phyloP scores from a whole-genome alignment of 2,888 invertebrate genomes.

The Tridacna crocea region DNA sequence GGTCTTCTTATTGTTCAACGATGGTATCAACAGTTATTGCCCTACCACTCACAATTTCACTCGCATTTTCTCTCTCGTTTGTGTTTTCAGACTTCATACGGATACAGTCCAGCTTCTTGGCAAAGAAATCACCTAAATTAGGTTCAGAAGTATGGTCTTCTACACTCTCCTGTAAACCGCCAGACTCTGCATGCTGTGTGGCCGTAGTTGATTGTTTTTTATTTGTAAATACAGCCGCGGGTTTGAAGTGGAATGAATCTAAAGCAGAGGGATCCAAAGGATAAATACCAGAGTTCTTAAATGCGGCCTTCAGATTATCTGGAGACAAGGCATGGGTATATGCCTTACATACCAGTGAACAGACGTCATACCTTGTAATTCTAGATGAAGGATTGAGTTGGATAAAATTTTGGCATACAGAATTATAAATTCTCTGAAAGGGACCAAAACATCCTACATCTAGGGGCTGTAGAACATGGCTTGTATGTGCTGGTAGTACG shows the following conservation, averaged over 20 bases:
- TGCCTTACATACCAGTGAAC: slow-evolving; percentile 28
- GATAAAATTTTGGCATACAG: slow-evolving; percentile 28
- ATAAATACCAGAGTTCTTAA: slow-evolving; percentile 37
- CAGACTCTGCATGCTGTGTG: not conserved
- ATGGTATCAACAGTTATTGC: too few species aligned
- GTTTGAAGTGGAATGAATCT: not conserved
- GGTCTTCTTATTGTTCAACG: too few species aligned
- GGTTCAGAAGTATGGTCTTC: too few species aligned
- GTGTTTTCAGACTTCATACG: too few species aligned
- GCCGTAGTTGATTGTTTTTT: not conserved
- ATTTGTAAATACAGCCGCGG: not conserved
- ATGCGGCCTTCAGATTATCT: slow-evolving; percentile 29
- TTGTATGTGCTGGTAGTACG: slow-evolving; percentile 33
- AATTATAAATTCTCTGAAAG: slow-evolving; percentile 40
- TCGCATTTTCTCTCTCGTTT: too few species aligned
- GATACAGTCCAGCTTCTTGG: too few species aligned
- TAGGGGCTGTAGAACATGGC: slow-evolving; percentile 34
- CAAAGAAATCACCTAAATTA: too few species aligned
- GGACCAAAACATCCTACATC: slow-evolving; percentile 37
- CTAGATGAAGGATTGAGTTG: slow-evolving; percentile 35
- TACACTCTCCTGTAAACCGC: too few species aligned
- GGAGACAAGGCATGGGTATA: slow-evolving; percentile 10
- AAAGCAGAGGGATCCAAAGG: slow-evolving; percentile 16
- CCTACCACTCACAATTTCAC: too few species aligned
- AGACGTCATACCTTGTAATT: slow-evolving; percentile 41